These are phyloP conservation scores for Aphelenchoides besseyi DNA, from an alignment of 1,140 invertebrate genomes.

Conservation along the genomic window DNA sequence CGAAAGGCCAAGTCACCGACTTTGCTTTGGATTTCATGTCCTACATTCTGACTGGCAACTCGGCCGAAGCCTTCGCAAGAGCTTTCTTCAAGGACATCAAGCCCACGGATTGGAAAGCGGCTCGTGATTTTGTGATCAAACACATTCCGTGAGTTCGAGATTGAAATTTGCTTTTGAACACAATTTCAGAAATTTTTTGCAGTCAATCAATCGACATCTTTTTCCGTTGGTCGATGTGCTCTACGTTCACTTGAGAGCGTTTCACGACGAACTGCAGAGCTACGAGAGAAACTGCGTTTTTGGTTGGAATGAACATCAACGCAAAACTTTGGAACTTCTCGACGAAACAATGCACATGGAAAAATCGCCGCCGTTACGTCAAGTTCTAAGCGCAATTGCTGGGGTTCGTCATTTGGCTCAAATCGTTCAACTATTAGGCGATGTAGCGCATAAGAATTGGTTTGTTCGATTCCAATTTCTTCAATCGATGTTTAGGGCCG, in stretches of 20 bases:
- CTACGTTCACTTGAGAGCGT: conserved; percentile 6
- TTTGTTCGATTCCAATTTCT: background rate
- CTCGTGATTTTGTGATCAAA: conserved; percentile 12
- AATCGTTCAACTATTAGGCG: background rate
- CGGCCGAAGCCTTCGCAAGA: conserved; percentile 5
- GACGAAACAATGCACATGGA: conserved; percentile 1
- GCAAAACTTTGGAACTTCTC: background rate
- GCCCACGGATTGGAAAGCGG: conserved; percentile 18
- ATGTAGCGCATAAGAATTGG: conserved; percentile 11
- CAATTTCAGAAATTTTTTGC: conserved; percentile 13
- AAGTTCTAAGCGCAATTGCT: background rate
- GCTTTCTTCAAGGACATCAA: conserved; percentile 24
- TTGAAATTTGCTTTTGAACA: too few species aligned
- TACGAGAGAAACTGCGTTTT: background rate
- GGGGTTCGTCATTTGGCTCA: background rate
- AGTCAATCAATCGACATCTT: background rate
- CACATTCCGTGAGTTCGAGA: conserved; percentile 16
- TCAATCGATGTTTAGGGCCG: conserved; percentile 13
- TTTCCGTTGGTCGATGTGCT: background rate
- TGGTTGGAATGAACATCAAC: background rate
- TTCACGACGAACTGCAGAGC: conserved; percentile 4
- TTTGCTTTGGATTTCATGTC: conserved; percentile 10
- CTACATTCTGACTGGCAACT: conserved; percentile 12
- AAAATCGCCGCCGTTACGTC: background rate
- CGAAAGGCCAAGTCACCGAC: conserved; percentile 4